These are phyloP conservation scores for Tachina grossa DNA, from an alignment of 2,888 invertebrate species.

Conservation along the genomic window DNA sequence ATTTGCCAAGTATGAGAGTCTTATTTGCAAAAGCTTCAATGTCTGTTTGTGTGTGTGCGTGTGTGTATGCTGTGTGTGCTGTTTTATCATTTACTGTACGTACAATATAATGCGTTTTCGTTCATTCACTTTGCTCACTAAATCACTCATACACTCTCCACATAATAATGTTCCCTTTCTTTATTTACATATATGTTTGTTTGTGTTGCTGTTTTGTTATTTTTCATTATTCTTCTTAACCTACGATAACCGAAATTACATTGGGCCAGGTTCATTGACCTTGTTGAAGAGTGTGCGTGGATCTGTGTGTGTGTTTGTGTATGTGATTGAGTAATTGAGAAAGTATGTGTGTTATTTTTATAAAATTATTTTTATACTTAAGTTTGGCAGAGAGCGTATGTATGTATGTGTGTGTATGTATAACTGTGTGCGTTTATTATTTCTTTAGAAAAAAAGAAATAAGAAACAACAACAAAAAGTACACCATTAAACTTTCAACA, in stretches of 20 bases:
- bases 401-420: neutral
- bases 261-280: slow-evolving; percentile 75
- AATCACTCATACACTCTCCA: slow-evolving; percentile 22
- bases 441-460: slow-evolving; percentile 43
- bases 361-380: slow-evolving; percentile 26
- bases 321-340: slow-evolving; percentile 38
- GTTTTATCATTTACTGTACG: slow-evolving; percentile 59
- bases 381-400: slow-evolving; percentile 28
- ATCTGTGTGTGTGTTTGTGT: neutral
- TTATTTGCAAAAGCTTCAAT: slow-evolving; percentile 38
- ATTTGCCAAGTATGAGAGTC: slow-evolving; percentile 47
- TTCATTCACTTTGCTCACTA: slow-evolving; percentile 37
- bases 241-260: slow-evolving; percentile 75
- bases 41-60: slow-evolving; percentile 8
- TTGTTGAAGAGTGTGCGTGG: slow-evolving; percentile 56
- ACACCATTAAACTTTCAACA: slow-evolving; percentile 57
- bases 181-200: slow-evolving; percentile 20
- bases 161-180: slow-evolving; percentile 49
- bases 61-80: slow-evolving; percentile 20
- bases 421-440: slow-evolving; percentile 48
- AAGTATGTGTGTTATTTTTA: slow-evolving; percentile 36
- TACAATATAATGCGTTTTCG: slow-evolving; percentile 61
- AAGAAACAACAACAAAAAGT: slow-evolving; percentile 30
- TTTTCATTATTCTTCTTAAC: slow-evolving; percentile 70
- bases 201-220: slow-evolving; percentile 28